Percentiles rank a stretch among this genome's conserved stretches.
Conservation (phyloP, 2,113 vertebrate species). For the Tragelaphus strepsiceros region DNA sequence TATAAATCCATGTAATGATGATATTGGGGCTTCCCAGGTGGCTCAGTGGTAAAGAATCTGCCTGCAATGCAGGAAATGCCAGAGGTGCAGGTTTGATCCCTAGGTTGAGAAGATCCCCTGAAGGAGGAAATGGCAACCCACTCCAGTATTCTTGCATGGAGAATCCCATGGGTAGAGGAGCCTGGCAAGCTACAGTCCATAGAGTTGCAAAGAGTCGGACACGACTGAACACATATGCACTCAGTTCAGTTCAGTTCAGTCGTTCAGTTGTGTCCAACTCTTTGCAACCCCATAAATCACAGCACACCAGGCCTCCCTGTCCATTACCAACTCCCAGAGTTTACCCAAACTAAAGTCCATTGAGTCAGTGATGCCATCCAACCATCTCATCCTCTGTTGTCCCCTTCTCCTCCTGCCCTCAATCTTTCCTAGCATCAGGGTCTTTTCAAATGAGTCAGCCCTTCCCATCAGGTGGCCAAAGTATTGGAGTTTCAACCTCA, state of each 20-base stretch:
- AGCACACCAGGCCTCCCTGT: not conserved
- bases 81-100: not conserved
- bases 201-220: not conserved
- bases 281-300: rapidly evolving
- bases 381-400: not conserved
- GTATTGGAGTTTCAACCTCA: not conserved
- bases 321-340: not conserved
- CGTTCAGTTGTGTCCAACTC: rapidly evolving
- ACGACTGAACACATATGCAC: not conserved
- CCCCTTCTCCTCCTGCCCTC: not conserved
- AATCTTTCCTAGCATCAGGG: not conserved
- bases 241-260: not conserved
- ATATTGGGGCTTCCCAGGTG: not conserved
- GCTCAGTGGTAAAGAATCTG: not conserved
- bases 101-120: rapidly evolving
- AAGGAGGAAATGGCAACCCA: not conserved
- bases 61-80: not conserved
- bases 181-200: not conserved
- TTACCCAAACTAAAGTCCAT: not conserved
- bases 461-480: not conserved
- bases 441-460: not conserved
- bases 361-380: not conserved
- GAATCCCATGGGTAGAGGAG: not conserved
- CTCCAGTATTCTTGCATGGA: not conserved
- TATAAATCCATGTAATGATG: not conserved